These are phyloP conservation scores for Platichthys stellatus DNA, from an alignment of 2,113 vertebrate genomes.

Conservation along the genomic window DNA sequence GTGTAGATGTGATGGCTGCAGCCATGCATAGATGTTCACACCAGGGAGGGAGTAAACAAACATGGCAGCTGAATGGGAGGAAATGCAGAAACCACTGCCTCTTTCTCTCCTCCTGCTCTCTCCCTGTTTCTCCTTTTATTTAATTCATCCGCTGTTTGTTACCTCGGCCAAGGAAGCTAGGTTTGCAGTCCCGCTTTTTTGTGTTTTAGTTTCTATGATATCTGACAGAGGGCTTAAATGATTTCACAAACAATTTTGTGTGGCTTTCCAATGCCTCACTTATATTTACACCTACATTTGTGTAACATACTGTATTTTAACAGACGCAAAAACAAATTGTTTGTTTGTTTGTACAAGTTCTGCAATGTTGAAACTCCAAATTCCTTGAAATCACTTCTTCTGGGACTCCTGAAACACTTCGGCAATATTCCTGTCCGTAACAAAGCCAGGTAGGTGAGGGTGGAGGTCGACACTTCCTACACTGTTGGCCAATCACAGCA, in stretches of 20 bases:
- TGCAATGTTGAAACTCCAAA: too few species aligned
- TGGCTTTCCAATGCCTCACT: too few species aligned
- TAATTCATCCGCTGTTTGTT: background rate
- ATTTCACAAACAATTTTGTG: background rate
- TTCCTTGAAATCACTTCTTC: too few species aligned
- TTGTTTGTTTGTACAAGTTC: background rate
- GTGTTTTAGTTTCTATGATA: background rate
- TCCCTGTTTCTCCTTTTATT: conserved; percentile 6
- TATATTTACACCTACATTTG: too few species aligned
- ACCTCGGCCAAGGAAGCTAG: background rate
- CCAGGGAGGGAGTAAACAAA: conserved; percentile 76
- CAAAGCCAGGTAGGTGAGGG: too few species aligned
- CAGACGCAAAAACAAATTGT: too few species aligned
- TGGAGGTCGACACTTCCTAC: too few species aligned
- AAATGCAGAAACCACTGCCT: conserved; percentile 28
- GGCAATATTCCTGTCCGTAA: too few species aligned
- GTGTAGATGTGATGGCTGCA: conserved; percentile 78
- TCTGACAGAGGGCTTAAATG: background rate
- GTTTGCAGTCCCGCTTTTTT: background rate
- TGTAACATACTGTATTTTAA: too few species aligned
- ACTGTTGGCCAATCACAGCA: too few species aligned
- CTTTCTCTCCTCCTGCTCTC: background rate
- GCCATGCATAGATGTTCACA: conserved; percentile 79
- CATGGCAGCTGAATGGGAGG: conserved; percentile 67
- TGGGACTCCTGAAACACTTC: too few species aligned